Percentiles rank a stretch among this genome's conserved stretches.
Conservation (phyloP, 2,797 vertebrate species). For the Gallinago stenura region DNA sequence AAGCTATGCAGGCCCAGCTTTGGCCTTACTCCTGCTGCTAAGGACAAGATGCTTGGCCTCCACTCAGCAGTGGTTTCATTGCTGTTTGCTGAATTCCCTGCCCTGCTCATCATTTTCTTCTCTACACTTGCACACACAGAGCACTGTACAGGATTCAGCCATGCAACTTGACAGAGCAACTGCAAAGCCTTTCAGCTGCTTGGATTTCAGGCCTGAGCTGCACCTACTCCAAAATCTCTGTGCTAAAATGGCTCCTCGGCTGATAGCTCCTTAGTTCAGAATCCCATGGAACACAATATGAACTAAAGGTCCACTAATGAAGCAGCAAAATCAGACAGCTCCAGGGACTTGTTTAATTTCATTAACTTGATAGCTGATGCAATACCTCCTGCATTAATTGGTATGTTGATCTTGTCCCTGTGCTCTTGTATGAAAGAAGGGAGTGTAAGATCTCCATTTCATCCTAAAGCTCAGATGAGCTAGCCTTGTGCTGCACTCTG, state of each 20-base stretch:
- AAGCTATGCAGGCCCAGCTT: not conserved
- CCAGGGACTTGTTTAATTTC: constrained; percentile 64
- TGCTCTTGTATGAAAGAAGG: constrained; percentile 21
- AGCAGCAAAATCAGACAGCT: constrained; percentile 44
- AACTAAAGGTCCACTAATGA: constrained; percentile 70
- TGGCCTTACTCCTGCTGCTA: not conserved
- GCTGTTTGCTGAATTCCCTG: not conserved
- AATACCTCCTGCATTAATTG: constrained; percentile 65
- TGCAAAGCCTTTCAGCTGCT: not conserved
- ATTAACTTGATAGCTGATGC: constrained; percentile 69
- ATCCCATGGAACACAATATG: constrained; percentile 5
- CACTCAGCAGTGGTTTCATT: not conserved
- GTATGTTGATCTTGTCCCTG: constrained; percentile 57
- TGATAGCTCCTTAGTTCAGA: not conserved
- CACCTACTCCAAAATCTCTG: not conserved
- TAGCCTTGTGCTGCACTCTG: not conserved
- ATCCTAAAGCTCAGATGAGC: constrained; percentile 33
- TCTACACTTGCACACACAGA: not conserved
- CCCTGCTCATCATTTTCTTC: not conserved
- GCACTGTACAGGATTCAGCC: not conserved
- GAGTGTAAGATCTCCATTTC: constrained; percentile 52
- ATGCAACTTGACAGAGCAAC: not conserved
- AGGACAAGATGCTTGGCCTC: not conserved
- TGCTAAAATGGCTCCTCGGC: not conserved
- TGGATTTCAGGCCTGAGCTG: not conserved